A percentile compares a stretch with the other conserved stretches of the same genome.
Conservation (phyloP, 1,140 invertebrate genomes). For the Drosophila pseudoananassae region DNA sequence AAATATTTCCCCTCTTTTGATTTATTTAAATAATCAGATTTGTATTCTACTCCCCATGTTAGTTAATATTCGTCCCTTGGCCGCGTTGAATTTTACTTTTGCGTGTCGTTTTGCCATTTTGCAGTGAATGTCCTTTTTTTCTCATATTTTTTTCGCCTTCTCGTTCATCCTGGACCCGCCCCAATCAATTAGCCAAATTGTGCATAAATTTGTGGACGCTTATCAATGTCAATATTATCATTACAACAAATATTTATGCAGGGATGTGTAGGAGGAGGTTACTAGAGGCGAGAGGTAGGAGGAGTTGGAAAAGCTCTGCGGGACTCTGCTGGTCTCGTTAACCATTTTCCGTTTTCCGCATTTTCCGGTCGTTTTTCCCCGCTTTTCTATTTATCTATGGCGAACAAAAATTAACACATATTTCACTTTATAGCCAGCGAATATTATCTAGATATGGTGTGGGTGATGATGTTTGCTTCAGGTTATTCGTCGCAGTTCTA, state of each 20-base stretch:
- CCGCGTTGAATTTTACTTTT: constrained; percentile 21
- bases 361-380: neutral
- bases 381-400: constrained; percentile 15
- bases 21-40: neutral
- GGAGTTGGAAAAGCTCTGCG: too few relatives aligned
- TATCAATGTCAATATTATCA: constrained; percentile 83
- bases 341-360: neutral
- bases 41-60: neutral
- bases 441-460: constrained; percentile 55
- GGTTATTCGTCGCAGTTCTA: neutral
- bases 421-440: constrained; percentile 76
- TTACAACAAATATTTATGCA: constrained; percentile 73
- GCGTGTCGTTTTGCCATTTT: constrained; percentile 62
- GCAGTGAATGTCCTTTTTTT: constrained; percentile 3
- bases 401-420: constrained; percentile 75
- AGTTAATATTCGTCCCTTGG: neutral
- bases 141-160: neutral
- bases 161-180: constrained; percentile 26
- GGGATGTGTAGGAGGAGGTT: neutral
- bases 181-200: constrained; percentile 82
- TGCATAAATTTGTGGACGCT: constrained; percentile 81
- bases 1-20: neutral
- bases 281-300: too few relatives aligned
- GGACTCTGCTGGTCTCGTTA: neutral
- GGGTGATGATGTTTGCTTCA: constrained; percentile 4